Evolutionary conservation across 2,113 vertebrate species (phyloP), one percentile per base, ranked within the genome.

Genomic region (Spea bombifrons): DNA sequence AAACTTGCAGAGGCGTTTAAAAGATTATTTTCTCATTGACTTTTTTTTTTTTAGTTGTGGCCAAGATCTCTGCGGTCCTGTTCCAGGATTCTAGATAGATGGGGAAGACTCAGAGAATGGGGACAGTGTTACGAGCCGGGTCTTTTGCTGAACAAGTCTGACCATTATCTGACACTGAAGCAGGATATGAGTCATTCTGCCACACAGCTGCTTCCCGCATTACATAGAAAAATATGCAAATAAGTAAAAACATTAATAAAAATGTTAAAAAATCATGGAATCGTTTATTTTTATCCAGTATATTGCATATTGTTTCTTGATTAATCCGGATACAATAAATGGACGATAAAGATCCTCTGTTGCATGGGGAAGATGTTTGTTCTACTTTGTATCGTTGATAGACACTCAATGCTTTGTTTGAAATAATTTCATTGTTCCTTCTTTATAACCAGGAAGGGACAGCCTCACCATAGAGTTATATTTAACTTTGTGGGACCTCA

Each of bases 101-200:
- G 2, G 12, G 50, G 48, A 66, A 49, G 46, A 71, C 10, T 3
- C 15, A 71, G 9, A 59, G 61, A 67, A 73, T 59, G 49, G 17
- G 47, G 52, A 30, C 53, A 73, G 61, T 73, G 77, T 73, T 66
- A 79, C 71, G 67, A 61, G 13, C 48, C 66, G 61, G 66, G 66
- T 79, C 61, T 43, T 66, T 79, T 79, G 45, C 70, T 79, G 68
- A 79, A 73, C 70, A 48, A 66, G 61, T 59, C 50, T 79, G 77
- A 70, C 77, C 70, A 79, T 73, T 66, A 79, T 47, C 61, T 79
- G 77, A 73, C 70, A 73, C 69, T 66, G 16, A 63, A 48, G 77
- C 77, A 79, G 77, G 77, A 79, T 55, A 73, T 79, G 77, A 79
- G 30, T 79, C 77, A 79, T 63, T 53, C 52, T 9, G 15, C 61